phyloP scores from a whole-genome alignment of 2,797 vertebrate species.

The Dallia pectoralis region DNA sequence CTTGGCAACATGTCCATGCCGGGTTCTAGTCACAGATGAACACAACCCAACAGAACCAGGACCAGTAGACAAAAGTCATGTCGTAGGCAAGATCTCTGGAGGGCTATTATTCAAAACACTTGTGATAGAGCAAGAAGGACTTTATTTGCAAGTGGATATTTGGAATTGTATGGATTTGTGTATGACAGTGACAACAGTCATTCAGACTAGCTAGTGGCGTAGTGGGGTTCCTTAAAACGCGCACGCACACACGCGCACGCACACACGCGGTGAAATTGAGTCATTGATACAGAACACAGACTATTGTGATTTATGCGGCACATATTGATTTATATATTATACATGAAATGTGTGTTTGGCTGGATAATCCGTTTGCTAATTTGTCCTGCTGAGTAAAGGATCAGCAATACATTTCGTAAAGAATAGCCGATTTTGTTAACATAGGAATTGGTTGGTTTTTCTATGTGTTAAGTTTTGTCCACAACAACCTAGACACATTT shows the following conservation, averaged over 20 bases:
- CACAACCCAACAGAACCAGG: neutral
- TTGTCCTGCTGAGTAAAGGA: neutral
- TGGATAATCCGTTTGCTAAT: neutral
- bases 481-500: neutral
- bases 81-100: neutral
- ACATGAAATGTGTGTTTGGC: neutral
- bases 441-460: neutral
- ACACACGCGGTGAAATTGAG: neutral
- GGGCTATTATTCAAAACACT: neutral
- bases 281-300: neutral
- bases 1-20: neutral
- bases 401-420: neutral
- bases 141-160: neutral
- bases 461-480: neutral
- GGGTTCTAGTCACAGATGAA: neutral
- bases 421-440: neutral
- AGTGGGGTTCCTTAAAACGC: neutral
- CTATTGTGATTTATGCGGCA: neutral
- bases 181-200: neutral
- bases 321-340: neutral
- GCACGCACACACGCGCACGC: neutral
- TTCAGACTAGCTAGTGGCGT: neutral
- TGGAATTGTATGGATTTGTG: neutral
- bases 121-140: neutral
- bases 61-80: no score